These are phyloP conservation scores for Lutjanus erythropterus DNA, from an alignment of 2,113 vertebrate species.

Conservation along the genomic window DNA sequence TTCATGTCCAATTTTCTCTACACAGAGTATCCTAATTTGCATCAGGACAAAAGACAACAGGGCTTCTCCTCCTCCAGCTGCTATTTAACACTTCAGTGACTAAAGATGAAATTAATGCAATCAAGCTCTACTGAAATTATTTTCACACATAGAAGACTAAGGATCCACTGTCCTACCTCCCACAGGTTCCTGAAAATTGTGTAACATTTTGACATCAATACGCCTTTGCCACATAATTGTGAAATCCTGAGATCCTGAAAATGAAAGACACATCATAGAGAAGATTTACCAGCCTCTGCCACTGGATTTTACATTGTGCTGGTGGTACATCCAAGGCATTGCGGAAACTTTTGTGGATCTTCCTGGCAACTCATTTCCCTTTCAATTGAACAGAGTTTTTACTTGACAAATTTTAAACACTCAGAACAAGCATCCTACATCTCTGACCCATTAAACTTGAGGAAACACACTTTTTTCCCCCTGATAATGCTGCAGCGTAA, in stretches of 20 bases:
- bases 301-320: background rate
- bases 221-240: background rate
- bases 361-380: no score
- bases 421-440: no score
- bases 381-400: no score
- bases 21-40: slow-evolving; percentile 6
- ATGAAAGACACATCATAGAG: background rate
- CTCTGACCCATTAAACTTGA: no score
- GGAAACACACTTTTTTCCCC: no score
- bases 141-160: background rate
- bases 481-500: no score
- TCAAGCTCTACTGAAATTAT: background rate
- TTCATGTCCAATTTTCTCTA: background rate
- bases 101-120: slow-evolving; percentile 7
- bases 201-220: background rate
- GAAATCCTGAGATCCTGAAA: background rate
- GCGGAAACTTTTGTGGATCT: no score
- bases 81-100: slow-evolving; percentile 3
- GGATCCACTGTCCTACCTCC: background rate
- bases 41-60: slow-evolving; percentile 9
- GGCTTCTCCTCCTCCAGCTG: slow-evolving; percentile 25
- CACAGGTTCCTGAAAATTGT: background rate
- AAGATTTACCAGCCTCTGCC: background rate
- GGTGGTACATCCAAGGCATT: background rate
- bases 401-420: no score